phyloP scores from a whole-genome alignment of 2,888 invertebrate genomes.

The Boloria euphrosyne region DNA sequence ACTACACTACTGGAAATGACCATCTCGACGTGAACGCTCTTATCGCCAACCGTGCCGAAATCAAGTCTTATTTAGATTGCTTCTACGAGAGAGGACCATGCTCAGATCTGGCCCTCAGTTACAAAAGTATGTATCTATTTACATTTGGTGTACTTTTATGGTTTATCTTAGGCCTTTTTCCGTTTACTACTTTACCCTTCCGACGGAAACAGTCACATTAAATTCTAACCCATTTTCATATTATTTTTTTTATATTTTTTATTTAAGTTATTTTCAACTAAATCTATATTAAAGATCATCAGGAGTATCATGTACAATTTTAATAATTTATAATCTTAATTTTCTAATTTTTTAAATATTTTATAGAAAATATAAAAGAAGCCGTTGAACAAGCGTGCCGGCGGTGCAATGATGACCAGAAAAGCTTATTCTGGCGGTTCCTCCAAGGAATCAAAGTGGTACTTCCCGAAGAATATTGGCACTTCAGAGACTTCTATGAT shows the following conservation, averaged over 20 bases:
- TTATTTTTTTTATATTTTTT: no score
- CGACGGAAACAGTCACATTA: no score
- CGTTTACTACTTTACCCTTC: no score
- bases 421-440: slow-evolving; percentile 10
- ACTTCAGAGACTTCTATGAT: slow-evolving; percentile 20
- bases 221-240: no score
- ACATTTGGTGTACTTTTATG: no score
- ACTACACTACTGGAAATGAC: slow-evolving; percentile 55
- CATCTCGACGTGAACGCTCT: slow-evolving; percentile 55
- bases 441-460: slow-evolving; percentile 12
- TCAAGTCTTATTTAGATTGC: slow-evolving; percentile 51
- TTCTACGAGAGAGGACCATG: slow-evolving; percentile 53
- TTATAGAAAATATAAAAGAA: slow-evolving; percentile 35
- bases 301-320: no score
- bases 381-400: slow-evolving; percentile 61
- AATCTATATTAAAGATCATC: no score
- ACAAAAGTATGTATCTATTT: slow-evolving; percentile 51
- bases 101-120: slow-evolving; percentile 44
- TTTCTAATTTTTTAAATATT: background rate
- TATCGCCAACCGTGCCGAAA: slow-evolving; percentile 39
- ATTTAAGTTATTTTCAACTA: no score
- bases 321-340: no score
- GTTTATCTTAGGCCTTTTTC: no score
- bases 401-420: slow-evolving; percentile 63
- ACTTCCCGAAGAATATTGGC: slow-evolving; percentile 12